Conservation (phyloP, 1,140 invertebrate genomes). For the Leptinotarsa defecta region DNA sequence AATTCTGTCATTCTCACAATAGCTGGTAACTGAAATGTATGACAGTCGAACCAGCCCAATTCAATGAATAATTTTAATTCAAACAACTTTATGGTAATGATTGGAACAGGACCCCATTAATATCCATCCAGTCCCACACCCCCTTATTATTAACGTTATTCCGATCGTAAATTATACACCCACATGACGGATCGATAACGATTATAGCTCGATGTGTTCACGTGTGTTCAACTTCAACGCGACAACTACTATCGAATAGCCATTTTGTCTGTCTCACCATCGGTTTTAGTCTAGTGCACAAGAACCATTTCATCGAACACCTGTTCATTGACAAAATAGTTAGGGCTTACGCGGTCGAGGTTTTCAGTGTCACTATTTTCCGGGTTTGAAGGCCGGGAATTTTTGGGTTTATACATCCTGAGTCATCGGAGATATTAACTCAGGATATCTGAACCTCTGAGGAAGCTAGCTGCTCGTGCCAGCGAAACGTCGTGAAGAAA, state of each 20-base stretch:
- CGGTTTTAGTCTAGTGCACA: too few relatives aligned
- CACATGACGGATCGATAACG: background rate
- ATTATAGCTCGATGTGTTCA: background rate
- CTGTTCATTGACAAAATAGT: too few relatives aligned
- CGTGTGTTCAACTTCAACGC: background rate
- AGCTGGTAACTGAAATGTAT: background rate
- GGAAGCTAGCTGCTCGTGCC: too few relatives aligned
- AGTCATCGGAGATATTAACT: too few relatives aligned
- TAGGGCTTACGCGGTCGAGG: too few relatives aligned
- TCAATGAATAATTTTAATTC: conserved; percentile 3
- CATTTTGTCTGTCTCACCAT: background rate
- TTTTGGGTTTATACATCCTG: too few relatives aligned
- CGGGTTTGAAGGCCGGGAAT: too few relatives aligned
- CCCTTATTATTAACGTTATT: background rate
- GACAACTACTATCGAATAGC: background rate
- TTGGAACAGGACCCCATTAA: background rate
- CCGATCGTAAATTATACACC: conserved; percentile 3
- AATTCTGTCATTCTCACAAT: too few relatives aligned
- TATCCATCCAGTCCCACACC: background rate
- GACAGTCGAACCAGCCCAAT: background rate
- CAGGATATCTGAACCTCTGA: too few relatives aligned
- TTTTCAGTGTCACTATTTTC: too few relatives aligned
- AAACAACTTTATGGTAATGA: conserved; percentile 6
- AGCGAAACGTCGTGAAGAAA: too few relatives aligned
- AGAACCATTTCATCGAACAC: too few relatives aligned